Percentiles rank a stretch among this genome's conserved stretches.
Conservation (phyloP, 1,140 invertebrate genomes). For the Diachasma alloeum region DNA sequence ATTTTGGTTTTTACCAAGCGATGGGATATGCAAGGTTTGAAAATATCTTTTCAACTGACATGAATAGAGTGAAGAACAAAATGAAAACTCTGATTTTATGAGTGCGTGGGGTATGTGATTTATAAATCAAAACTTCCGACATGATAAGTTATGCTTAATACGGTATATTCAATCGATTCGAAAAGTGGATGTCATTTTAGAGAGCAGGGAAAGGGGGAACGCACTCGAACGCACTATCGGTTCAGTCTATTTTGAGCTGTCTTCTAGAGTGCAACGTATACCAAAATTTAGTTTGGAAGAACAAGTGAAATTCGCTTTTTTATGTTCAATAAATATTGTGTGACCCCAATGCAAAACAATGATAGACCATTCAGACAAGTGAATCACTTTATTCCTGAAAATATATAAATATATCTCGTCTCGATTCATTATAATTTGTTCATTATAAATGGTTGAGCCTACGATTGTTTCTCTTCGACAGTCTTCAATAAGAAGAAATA, state of each 20-base stretch:
- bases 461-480: not conserved
- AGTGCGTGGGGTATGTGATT: not conserved
- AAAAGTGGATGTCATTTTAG: not conserved
- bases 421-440: too few relatives aligned
- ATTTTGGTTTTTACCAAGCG: not conserved
- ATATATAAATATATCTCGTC: too few relatives aligned
- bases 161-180: not conserved
- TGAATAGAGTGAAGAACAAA: not conserved
- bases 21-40: not conserved
- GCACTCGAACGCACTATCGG: not conserved
- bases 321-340: too few relatives aligned
- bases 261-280: too few relatives aligned
- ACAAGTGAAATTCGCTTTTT: too few relatives aligned
- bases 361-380: too few relatives aligned
- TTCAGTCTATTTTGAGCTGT: not conserved
- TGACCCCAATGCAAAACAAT: too few relatives aligned
- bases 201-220: not conserved
- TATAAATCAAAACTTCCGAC: not conserved
- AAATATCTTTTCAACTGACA: not conserved
- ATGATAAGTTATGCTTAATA: not conserved
- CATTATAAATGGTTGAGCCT: too few relatives aligned
- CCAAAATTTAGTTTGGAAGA: too few relatives aligned
- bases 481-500: constrained; percentile 22
- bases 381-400: too few relatives aligned
- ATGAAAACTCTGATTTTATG: not conserved